These are phyloP conservation scores for Pampus argenteus DNA, from an alignment of 2,797 vertebrate genomes.

Conservation along the genomic window DNA sequence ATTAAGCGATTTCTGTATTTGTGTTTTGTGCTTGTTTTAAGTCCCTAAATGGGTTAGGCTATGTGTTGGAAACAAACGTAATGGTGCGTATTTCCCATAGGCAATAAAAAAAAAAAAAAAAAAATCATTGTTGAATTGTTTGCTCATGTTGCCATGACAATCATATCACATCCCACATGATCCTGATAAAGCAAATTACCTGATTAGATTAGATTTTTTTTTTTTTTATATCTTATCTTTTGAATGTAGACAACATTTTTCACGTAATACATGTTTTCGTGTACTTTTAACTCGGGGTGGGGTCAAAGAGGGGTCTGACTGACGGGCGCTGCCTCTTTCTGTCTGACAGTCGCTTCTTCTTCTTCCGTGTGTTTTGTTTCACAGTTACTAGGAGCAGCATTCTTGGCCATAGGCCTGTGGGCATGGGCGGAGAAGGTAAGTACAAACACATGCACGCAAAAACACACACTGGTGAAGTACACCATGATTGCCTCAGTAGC, in stretches of 20 bases:
- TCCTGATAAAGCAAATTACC: neutral
- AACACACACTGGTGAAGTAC: constrained; percentile 25
- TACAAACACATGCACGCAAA: constrained; percentile 58
- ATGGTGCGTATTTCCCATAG: neutral
- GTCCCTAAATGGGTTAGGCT: neutral
- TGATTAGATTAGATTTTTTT: no score
- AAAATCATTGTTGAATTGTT: constrained; percentile 18
- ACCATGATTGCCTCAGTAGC: constrained; percentile 37
- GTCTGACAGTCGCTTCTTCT: constrained; percentile 40
- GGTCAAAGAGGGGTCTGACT: neutral
- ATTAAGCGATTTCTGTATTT: constrained; percentile 7
- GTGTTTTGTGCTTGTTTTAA: neutral
- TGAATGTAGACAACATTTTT: neutral
- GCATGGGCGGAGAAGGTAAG: constrained; percentile 97
- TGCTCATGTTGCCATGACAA: constrained; percentile 24
- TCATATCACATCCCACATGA: neutral
- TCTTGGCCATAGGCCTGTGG: constrained; percentile 93
- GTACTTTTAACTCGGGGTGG: neutral
- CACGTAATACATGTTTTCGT: neutral
- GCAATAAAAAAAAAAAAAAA: neutral
- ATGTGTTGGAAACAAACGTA: constrained; percentile 6
- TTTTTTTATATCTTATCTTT: no score
- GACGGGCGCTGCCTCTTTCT: neutral
- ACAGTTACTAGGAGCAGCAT: constrained; percentile 93
- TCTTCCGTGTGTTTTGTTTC: constrained; percentile 75